Evolutionary conservation across 1,140 invertebrate genomes (phyloP).

Genomic region (Tachypleus tridentatus): DNA sequence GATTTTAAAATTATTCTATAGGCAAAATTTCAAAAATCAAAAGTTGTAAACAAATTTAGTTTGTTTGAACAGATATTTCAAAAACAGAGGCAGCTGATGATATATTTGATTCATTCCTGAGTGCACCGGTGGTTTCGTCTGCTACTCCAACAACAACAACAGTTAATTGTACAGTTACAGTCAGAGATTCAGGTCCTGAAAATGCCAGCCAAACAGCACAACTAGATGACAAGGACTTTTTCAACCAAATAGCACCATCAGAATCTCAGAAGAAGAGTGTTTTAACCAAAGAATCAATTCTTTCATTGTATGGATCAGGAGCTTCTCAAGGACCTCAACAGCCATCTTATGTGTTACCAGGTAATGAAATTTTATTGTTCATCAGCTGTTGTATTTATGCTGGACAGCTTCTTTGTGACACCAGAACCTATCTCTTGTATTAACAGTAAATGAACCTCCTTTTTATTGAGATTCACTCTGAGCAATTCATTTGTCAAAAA

Average conservation of each 20-base stretch:
- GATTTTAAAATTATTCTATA: no score
- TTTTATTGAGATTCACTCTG: no score
- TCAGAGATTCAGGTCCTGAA: neutral
- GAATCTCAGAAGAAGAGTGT: slow-evolving; percentile 51
- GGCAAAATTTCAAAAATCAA: no score
- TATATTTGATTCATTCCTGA: slow-evolving; percentile 23
- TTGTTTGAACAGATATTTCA: no score
- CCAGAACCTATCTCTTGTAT: no score
- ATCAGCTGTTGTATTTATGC: no score
- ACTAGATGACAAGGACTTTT: slow-evolving; percentile 72
- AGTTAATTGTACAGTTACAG: neutral
- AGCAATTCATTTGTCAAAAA: no score
- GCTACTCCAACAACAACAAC: slow-evolving; percentile 2
- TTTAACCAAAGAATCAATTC: slow-evolving; percentile 84
- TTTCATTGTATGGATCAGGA: slow-evolving; percentile 61
- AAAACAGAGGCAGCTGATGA: slow-evolving; percentile 10
- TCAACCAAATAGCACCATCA: slow-evolving; percentile 64
- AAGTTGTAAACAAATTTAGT: no score
- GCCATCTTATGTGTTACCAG: slow-evolving; percentile 13
- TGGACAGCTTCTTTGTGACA: no score
- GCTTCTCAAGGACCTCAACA: slow-evolving; percentile 8
- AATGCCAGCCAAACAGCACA: neutral
- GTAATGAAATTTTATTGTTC: neutral
- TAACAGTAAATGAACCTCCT: no score
- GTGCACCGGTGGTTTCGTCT: slow-evolving; percentile 12